Base-by-base conservation (phyloP, 2,888 invertebrate genomes). In the Ceraclea dissimilis region DNA sequence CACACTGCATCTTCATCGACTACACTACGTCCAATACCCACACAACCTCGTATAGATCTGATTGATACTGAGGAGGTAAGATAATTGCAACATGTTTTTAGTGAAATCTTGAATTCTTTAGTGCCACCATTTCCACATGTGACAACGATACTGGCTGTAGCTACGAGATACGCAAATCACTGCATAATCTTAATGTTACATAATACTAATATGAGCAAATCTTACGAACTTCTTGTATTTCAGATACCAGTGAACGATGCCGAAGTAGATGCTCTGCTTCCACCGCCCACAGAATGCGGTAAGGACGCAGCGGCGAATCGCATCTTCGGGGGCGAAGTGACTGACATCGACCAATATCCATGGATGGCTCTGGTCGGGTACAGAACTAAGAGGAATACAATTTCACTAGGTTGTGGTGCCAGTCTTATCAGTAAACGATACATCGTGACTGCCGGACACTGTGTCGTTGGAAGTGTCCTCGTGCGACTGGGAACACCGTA, bases 381-480 rank as follows among this genome's bases (percentile, higher is more conserved):
- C 64, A 56, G 51, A 1, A 55, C 39, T 1, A 65, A 60, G 16
- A 63, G 56, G 16, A 63, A 63, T 34, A 63, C 57, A 33, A 64
- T 66, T 20, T 71, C 68, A 54, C 66, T 71, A 20, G 63, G 70
- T 1, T 81, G 81, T 62, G 79, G 78, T 0, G 81, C 78, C 2
- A 68, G 72, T 2, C 70, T 82, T 1, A 80, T 82, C 62, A 79
- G 74, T 60, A 66, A 69, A 0, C 68, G 67, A 67, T 80, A 80
- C 62, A 74, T 80, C 1, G 60, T 81, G 2, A 80, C 81, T 1
- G 81, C 80, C 1, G 79, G 71, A 0, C 80, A 81, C 66, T 81
- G 81, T 62, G 71, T 80, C 1, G 64, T 60, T 0, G 79, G 79
- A 20, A 60, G 63, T 8, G 70, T 74, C 17, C 63, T 70, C 1